phyloP scores from a whole-genome alignment of 2,797 vertebrate genomes.

The Microcaecilia unicolor region DNA sequence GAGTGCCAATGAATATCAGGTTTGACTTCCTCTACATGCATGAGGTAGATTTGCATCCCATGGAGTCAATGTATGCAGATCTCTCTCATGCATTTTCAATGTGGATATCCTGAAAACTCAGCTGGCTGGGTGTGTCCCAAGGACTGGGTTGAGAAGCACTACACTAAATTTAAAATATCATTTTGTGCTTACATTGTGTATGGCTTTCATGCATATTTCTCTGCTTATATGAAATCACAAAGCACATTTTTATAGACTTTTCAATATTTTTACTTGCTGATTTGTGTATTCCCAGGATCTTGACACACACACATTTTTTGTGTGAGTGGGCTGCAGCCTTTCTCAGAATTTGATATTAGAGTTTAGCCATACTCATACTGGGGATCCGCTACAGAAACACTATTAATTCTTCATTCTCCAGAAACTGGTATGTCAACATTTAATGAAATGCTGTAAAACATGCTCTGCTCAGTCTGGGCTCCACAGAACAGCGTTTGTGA shows the following conservation, averaged over 20 bases:
- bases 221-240: neutral
- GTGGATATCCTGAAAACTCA: too few relatives aligned
- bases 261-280: neutral
- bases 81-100: too few relatives aligned
- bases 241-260: neutral
- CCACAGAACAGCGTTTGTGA: too few relatives aligned
- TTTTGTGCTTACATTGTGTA: too few relatives aligned
- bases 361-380: neutral
- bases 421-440: neutral
- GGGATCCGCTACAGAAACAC: neutral
- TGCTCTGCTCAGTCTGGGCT: too few relatives aligned
- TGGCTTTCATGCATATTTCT: neutral
- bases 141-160: too few relatives aligned
- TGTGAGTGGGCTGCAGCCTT: neutral
- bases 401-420: neutral
- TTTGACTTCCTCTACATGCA: too few relatives aligned
- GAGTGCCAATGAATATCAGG: too few relatives aligned
- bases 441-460: too few relatives aligned
- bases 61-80: too few relatives aligned
- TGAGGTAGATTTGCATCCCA: too few relatives aligned
- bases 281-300: neutral
- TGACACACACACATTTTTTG: neutral
- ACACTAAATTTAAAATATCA: conserved; percentile 2
- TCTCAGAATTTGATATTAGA: neutral
- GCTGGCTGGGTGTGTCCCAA: too few relatives aligned